phyloP scores from a whole-genome alignment of 1,140 invertebrate species.

The Atta colombica region DNA sequence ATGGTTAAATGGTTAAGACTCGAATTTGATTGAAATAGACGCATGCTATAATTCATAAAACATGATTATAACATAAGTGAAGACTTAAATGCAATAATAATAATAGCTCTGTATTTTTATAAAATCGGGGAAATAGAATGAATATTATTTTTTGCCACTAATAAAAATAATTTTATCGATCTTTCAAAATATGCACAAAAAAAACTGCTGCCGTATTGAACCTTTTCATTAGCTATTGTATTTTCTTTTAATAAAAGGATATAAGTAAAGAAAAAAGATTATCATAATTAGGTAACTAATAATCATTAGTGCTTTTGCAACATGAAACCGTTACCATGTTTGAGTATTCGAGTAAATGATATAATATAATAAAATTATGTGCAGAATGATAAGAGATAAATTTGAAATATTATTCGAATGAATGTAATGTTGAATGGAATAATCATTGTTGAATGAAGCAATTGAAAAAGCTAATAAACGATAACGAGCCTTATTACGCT shows the following conservation, averaged over 20 bases:
- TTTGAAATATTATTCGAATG: neutral
- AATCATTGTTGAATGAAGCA: neutral
- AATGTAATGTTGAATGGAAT: neutral
- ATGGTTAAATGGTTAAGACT: neutral
- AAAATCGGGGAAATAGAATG: neutral
- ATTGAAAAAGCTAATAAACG: neutral
- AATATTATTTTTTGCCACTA: neutral
- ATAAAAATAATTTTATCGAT: neutral
- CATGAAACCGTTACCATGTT: neutral
- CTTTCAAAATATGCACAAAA: neutral
- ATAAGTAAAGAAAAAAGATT: neutral
- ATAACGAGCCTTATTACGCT: neutral
- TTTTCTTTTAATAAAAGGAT: neutral
- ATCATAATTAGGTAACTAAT: neutral
- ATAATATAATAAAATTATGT: neutral
- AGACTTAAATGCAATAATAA: neutral
- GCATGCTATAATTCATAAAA: neutral
- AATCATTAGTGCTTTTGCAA: neutral
- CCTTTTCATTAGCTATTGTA: neutral
- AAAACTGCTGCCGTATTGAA: too few relatives aligned
- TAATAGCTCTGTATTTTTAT: neutral
- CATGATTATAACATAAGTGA: neutral
- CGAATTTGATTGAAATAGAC: constrained; percentile 9
- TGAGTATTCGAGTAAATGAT: neutral
- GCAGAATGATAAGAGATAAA: neutral